Evolutionary conservation across 1,140 invertebrate species (phyloP), one percentile per base, ranked within the genome.

Genomic region (Diachasmimorpha longicaudata): DNA sequence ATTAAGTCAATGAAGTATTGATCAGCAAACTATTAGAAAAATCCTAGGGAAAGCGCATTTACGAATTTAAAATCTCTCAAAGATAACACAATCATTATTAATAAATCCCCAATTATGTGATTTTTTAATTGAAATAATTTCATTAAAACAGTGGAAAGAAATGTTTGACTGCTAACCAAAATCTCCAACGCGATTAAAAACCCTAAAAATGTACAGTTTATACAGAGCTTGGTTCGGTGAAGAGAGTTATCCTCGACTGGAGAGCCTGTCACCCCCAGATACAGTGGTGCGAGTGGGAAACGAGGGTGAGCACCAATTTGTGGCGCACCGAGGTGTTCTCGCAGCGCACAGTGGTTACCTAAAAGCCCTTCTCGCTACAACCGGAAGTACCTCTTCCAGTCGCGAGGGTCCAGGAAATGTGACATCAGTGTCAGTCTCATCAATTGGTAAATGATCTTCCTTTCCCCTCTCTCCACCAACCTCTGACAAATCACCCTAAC

Each of bases 281-380:
- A 91, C 93, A 0, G 85, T 93, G 19, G 85, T 94, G 0, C 89
- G 92, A 82, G 92, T 93, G 9, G 93, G 93, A 0, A 91, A 92
- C 21, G 87, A 88, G 3, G 89, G 91, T 73, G 91, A 92, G 2
- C 90, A 90, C 58, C 88, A 93, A 46, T 95, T 94, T 84, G 91
- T 92, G 0, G 93, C 93, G 0, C 93, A 95, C 80, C 90, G 91
- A 10, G 83, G 89, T 16, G 89, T 95, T 5, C 82, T 95, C n/a
- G 90, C 92, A 4, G 90, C 92, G 10, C 93, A 95, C 81, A 94
- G 93, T 79, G 94, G 93, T 6, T 95, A 94, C 81, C 76, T 85
- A 69, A 89, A 85, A 39, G 85, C 84, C 1, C 68, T 84, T 13
- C 80, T 78, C 48, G 85, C 85, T 63, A 86, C 85, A 72, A 88